Conservation (phyloP, 2,797 vertebrate species). For the Chromis chromis region DNA sequence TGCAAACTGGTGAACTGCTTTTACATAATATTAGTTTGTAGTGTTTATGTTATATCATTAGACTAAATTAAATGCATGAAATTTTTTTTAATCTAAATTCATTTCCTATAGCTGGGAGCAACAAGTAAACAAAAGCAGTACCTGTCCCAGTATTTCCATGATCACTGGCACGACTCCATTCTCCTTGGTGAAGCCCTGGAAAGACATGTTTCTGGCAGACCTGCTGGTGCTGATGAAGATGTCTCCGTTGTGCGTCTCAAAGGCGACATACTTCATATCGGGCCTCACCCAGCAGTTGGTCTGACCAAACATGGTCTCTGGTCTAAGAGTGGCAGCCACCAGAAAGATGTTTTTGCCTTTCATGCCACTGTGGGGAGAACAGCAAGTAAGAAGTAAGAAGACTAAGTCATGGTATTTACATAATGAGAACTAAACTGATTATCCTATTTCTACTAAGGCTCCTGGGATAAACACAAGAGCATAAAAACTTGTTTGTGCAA, state of each 20-base stretch:
- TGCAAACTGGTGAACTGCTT: not conserved
- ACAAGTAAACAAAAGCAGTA: conserved; percentile 57
- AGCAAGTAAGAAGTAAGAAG: not conserved
- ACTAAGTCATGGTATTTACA: not conserved
- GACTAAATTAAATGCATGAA: not conserved
- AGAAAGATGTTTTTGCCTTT: conserved; percentile 93
- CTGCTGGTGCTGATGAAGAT: conserved; percentile 92
- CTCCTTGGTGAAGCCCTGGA: conserved; percentile 93
- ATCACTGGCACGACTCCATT: conserved; percentile 91
- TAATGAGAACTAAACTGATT: too few relatives aligned
- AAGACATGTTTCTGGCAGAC: conserved; percentile 96
- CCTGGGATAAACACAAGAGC: too few relatives aligned
- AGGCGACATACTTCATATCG: conserved; percentile 95
- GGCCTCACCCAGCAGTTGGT: conserved; percentile 98
- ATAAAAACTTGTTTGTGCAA: not conserved
- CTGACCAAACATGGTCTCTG: conserved; percentile 99
- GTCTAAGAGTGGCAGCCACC: conserved; percentile 95
- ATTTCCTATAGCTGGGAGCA: conserved; percentile 1
- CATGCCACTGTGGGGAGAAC: conserved; percentile 83
- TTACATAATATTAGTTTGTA: not conserved
- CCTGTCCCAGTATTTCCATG: conserved; percentile 96
- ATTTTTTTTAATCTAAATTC: not conserved
- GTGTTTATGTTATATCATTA: not conserved
- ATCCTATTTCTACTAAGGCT: too few relatives aligned
- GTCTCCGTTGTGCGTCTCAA: conserved; percentile 89